These are phyloP conservation scores for Morelia viridis DNA, from an alignment of 2,797 vertebrate species.

Conservation along the genomic window DNA sequence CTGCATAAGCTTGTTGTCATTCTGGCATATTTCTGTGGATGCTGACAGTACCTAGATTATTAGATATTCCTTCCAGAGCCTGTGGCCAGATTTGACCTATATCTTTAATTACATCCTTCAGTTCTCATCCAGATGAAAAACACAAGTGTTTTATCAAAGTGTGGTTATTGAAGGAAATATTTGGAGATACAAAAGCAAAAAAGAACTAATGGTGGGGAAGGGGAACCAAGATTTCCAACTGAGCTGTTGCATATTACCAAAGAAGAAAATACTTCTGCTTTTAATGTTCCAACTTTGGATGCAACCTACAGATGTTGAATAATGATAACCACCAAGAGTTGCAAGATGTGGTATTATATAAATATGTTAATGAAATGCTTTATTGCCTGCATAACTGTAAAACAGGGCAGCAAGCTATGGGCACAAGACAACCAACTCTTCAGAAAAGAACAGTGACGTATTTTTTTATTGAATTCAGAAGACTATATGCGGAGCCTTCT, in stretches of 20 bases:
- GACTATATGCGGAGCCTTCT: neutral
- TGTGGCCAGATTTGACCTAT: neutral
- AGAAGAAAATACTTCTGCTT: neutral
- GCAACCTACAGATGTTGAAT: slow-evolving; percentile 7
- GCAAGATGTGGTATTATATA: too few species aligned
- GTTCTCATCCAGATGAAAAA: neutral
- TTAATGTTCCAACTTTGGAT: slow-evolving; percentile 11
- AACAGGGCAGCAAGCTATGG: neutral
- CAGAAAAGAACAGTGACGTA: neutral
- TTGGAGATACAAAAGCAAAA: neutral
- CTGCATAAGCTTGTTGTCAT: neutral
- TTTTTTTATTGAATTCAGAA: slow-evolving; percentile 9
- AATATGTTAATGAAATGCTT: neutral
- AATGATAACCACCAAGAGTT: neutral
- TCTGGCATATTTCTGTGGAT: neutral
- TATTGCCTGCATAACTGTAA: slow-evolving; percentile 18
- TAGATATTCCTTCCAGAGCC: neutral
- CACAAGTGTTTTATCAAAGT: neutral
- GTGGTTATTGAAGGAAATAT: neutral
- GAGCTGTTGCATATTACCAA: neutral
- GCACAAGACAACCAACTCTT: neutral
- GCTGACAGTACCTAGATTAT: neutral
- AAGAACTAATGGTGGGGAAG: neutral
- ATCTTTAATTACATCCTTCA: slow-evolving; percentile 5
- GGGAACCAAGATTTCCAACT: neutral